Base-by-base conservation (phyloP, 2,888 invertebrate genomes). In the Caenorhabditis sp. region DNA sequence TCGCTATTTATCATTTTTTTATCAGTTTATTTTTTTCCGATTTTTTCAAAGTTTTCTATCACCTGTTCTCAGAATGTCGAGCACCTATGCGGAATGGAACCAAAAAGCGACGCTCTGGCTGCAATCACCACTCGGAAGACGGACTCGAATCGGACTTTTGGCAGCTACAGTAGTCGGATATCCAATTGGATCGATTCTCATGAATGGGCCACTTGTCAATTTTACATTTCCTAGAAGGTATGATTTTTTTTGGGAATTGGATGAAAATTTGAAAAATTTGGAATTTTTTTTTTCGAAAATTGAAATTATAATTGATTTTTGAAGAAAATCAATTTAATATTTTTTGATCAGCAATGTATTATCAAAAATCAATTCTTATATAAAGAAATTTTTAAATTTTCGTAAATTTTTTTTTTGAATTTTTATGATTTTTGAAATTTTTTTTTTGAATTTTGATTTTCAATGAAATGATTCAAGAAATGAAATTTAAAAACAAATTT, bases 161-260 rank as follows among this genome's bases (percentile, higher is more conserved):
- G 87, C 83, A 0, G 89, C 85, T 22, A 89, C 88, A 11, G 79
- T 90, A n/a, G 83, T 87, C 55, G 72, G 69, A 1, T 89, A 88
- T 72, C 90, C 90, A 11, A 58, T 88, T 24, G 84, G 82, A n/a
- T 80, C 83, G 4, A 70, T 90, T 37, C 64, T 88, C 6, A 40
- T 84, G 13, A 88, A 89, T 64, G 90, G 90, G 1, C 90, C 90
- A 0, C 77, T 90, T 18, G 82, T 89, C n/a, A 88, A 85, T 55
- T 69, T 84, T 22, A 83, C 87, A 0, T 89, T 90, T 71, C 84
- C 84, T 0, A 68, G 62, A 51, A 72, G 87, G 85, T 85, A 6
- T 2, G 24, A 13, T 13, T 5, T 40, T 40, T 32, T 4, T 32
- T 32, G 32, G 9, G 32, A 32, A 32, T 32, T 32, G 5, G 9